Base-by-base conservation (phyloP, 2,888 invertebrate species). In the Chloroclysta siterata region DNA sequence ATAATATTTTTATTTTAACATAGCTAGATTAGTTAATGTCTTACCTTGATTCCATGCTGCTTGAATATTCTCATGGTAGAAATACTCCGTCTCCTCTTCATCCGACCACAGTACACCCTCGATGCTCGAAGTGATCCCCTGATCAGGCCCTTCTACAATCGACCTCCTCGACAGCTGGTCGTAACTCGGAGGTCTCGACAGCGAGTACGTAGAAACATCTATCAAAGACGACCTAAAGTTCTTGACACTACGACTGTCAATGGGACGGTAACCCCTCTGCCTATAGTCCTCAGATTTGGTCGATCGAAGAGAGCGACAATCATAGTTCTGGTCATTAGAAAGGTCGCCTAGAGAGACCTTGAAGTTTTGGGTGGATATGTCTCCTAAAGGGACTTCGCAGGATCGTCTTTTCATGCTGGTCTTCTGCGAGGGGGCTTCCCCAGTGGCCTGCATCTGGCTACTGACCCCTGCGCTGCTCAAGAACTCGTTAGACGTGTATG, bases 41-140 rank as follows among this genome's bases (percentile, higher is more conserved):
- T 78, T 42, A 93, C 93, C 93, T 93, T 93, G 84, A 83, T 92
- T 92, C 89, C 90, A 93, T 29, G 93, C 90, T 7, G 90, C 78
- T 3, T 90, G 90, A 39, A 93, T 88, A 58, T 93, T 93, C 76
- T 93, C 93, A 54, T 93, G 93, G 68, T 91, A 92, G 78, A 93
- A 92, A 69, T 93, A 93, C 73, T 93, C 93, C 65, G 87, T 93
- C 62, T 93, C 93, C 71, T 93, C 93, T 69, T 93, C 93, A 83
- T 93, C 93, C 1, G 93, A 93, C 93, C 93, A 93, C 72, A 93
- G 83, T 22, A 93, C 93, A 0, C 93, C 93, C 72, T 93, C 93
- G 39, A 93, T 93, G 67, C 93, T 93, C 14, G 93, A 93, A n/a
- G 92, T 93, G 56, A 90, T 84, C 4, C 85, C 88, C 50, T 83